These are phyloP conservation scores for Thumatha senex DNA, from an alignment of 2,888 invertebrate genomes.

Conservation along the genomic window DNA sequence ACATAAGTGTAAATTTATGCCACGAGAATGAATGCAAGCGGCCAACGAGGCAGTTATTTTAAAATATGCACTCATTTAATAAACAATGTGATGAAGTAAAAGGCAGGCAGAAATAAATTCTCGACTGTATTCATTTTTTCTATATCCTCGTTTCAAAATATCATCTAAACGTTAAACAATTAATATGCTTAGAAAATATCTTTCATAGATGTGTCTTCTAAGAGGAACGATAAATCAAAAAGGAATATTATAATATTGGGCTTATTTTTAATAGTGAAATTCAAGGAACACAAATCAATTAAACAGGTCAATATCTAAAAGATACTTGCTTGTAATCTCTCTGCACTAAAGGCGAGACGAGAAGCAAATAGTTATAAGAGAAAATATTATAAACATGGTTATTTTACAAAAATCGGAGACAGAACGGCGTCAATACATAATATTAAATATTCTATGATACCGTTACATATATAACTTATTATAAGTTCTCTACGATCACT, in stretches of 20 bases:
- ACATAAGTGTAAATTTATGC: neutral
- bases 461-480: too few relatives aligned
- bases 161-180: constrained; percentile 29
- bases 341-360: too few relatives aligned
- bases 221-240: constrained; percentile 7
- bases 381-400: too few relatives aligned
- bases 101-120: neutral
- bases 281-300: too few relatives aligned
- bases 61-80: neutral
- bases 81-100: neutral
- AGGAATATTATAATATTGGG: too few relatives aligned
- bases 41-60: neutral
- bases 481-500: neutral
- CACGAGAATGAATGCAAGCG: neutral
- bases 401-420: too few relatives aligned
- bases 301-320: too few relatives aligned
- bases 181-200: constrained; percentile 17
- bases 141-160: constrained; percentile 14
- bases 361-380: too few relatives aligned
- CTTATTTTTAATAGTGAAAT: too few relatives aligned
- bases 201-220: constrained; percentile 20
- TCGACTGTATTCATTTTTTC: constrained; percentile 7
- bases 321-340: too few relatives aligned
- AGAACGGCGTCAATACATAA: too few relatives aligned
- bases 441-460: too few relatives aligned